phyloP scores from a whole-genome alignment of 2,797 vertebrate genomes.

The Lepilemur septentrionalis region DNA sequence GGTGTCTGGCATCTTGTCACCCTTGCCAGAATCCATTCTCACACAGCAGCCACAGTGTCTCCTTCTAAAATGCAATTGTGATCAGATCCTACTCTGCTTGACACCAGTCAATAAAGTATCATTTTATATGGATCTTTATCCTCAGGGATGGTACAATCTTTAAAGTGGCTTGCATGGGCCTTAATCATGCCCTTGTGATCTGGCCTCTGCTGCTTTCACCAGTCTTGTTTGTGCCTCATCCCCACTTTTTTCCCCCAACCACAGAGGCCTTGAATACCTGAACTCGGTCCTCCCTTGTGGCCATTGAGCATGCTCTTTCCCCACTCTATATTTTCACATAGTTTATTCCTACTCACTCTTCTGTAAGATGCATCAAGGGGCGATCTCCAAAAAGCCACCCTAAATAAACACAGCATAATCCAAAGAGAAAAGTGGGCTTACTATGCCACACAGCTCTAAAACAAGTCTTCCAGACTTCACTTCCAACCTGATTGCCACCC shows the following conservation, averaged over 20 bases:
- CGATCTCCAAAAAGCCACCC: not conserved
- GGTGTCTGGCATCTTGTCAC: not conserved
- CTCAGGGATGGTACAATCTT: not conserved
- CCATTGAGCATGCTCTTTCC: fast-evolving
- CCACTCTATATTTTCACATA: not conserved
- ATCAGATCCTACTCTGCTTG: not conserved
- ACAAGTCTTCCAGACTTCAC: not conserved
- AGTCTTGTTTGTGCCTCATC: not conserved
- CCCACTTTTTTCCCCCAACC: not conserved
- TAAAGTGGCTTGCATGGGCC: not conserved
- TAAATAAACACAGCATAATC: not conserved
- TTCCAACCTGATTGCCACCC: not conserved
- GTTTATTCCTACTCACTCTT: not conserved
- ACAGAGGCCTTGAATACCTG: not conserved
- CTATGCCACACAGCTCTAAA: not conserved
- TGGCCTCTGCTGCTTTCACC: not conserved
- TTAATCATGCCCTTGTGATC: not conserved
- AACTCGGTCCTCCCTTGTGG: not conserved
- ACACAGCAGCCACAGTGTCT: not conserved
- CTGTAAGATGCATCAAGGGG: not conserved
- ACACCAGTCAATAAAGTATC: not conserved
- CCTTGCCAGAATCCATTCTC: not conserved
- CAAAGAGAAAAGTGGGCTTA: not conserved
- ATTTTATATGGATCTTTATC: not conserved
- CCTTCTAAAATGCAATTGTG: not conserved